Base-by-base conservation (phyloP, 2,113 vertebrate genomes). In the Rhinopomastus cyanomelas region DNA sequence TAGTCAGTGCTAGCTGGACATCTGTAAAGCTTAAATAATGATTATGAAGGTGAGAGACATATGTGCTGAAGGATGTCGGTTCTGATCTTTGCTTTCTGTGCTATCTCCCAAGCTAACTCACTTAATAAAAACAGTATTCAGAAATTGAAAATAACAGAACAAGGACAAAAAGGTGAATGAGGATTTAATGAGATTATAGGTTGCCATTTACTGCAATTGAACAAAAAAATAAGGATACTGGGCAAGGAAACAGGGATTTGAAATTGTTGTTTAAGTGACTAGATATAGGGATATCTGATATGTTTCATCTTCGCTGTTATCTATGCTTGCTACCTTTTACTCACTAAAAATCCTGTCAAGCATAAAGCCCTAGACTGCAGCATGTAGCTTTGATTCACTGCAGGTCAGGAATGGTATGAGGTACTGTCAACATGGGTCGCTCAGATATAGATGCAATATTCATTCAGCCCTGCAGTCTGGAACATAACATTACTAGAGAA, bases 231-330 rank as follows among this genome's bases (percentile, higher is more conserved):
- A 42, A 42, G 39, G 10, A 27, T 27, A 81, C 1, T 27, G 85
- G 15, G 32, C 0, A 1, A 59, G 12, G 19, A 76, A 68, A 56
- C 59, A 55, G 1, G 9, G 29, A 32, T 3, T 11, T 13, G 14
- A 49, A 2, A 34, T 7, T 42, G 18, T 37, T 23, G 13, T 72
- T 69, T n/a, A 17, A n/a, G 6, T 2, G 7, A 44, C 8, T 17
- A 42, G 4, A 17, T 30, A 52, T 9, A n/a, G 25, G 4, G 4
- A 27, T 46, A 9, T 79, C 39, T 74, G 29, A 7, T 26, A 14
- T 0, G 0, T 36, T 77, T 75, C 14, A 16, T 39, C 2, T 2
- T 44, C 78, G 23, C 9, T 22, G 13, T 52, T 56, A 73, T 11
- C 21, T 30, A 10, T 27, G 8, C 10, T 81, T n/a, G 9, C 18